Conservation (phyloP, 2,797 vertebrate genomes). For the Hydrolagus colliei region DNA sequence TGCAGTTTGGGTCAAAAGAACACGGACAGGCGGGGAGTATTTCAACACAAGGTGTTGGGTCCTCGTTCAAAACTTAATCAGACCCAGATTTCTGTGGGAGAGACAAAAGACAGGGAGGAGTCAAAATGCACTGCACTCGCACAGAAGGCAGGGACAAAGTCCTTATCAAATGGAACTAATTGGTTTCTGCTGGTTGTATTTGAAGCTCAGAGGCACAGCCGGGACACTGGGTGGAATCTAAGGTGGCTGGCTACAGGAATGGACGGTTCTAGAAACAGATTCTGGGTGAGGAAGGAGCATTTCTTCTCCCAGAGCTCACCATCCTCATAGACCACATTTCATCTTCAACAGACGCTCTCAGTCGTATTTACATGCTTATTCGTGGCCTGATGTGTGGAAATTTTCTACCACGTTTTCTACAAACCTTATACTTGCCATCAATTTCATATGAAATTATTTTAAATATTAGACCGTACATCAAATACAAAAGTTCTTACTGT, state of each 20-base stretch:
- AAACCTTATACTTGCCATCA: too few species aligned
- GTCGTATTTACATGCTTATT: neutral
- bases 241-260: neutral
- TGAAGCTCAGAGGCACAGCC: conserved; percentile 3
- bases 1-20: conserved; percentile 15
- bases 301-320: neutral
- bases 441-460: too few species aligned
- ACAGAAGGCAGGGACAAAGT: neutral
- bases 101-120: neutral
- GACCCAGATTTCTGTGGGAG: conserved; percentile 6
- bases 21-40: neutral
- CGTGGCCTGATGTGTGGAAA: too few species aligned
- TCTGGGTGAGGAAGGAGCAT: neutral
- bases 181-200: neutral
- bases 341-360: neutral
- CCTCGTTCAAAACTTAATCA: conserved; percentile 9
- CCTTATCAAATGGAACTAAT: conserved; percentile 6
- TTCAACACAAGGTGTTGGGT: conserved; percentile 1
- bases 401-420: too few species aligned
- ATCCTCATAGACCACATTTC: neutral
- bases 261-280: neutral
- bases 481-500: too few species aligned
- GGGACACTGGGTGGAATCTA: neutral
- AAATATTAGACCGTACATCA: too few species aligned
- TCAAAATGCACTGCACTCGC: neutral